These are phyloP conservation scores for Coremacera marginata DNA, from an alignment of 2,888 invertebrate genomes.

Conservation along the genomic window DNA sequence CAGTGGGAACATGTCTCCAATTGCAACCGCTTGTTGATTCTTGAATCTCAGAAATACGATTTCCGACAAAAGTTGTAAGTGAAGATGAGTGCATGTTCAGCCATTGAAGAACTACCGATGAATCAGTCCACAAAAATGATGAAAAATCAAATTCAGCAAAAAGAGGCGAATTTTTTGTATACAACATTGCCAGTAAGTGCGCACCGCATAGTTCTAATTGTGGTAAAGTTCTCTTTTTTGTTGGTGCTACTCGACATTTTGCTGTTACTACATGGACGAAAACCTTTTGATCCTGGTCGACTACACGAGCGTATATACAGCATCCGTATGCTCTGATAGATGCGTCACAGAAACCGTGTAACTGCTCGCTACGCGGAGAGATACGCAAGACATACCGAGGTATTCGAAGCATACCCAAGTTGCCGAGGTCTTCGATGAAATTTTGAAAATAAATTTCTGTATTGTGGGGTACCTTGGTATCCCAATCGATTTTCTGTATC, in stretches of 20 bases:
- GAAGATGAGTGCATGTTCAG: slow-evolving; percentile 36
- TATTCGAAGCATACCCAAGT: too few species aligned
- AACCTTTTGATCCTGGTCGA: background rate
- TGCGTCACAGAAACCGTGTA: slow-evolving; percentile 2
- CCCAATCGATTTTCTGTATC: slow-evolving; percentile 13
- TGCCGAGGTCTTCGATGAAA: too few species aligned
- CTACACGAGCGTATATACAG: background rate
- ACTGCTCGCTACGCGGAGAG: background rate
- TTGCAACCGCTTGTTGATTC: slow-evolving; percentile 29
- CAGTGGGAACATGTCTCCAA: slow-evolving; percentile 39
- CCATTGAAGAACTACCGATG: slow-evolving; percentile 35
- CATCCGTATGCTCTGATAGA: slow-evolving; percentile 10
- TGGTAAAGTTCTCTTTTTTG: slow-evolving; percentile 42
- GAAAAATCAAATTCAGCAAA: background rate
- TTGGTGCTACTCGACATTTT: slow-evolving; percentile 37
- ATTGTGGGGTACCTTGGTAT: background rate
- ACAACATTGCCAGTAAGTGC: slow-evolving; percentile 28
- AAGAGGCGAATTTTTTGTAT: slow-evolving; percentile 13
- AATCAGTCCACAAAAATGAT: slow-evolving; percentile 39
- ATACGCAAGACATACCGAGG: too few species aligned
- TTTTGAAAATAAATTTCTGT: background rate
- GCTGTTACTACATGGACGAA: slow-evolving; percentile 24
- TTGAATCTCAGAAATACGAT: slow-evolving; percentile 34
- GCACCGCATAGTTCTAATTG: slow-evolving; percentile 41
- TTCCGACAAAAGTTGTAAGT: slow-evolving; percentile 38